Percentiles rank a stretch among this genome's conserved stretches.
Conservation (phyloP, 2,113 vertebrate species). For the Indri indri region DNA sequence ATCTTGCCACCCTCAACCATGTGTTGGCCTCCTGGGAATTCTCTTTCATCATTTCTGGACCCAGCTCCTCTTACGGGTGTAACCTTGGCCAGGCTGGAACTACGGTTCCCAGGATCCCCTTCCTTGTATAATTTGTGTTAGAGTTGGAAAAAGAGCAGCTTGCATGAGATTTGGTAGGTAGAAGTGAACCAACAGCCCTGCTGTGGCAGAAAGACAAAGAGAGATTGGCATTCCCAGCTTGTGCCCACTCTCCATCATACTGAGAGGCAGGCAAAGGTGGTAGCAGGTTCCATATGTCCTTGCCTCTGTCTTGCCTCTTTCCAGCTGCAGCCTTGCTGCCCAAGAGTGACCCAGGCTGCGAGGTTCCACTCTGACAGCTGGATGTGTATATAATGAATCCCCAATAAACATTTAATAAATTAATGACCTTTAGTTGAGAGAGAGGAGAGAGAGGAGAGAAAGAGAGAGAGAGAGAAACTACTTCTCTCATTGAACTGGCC, state of each 20-base stretch:
- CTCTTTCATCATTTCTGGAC: background rate
- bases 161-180: background rate
- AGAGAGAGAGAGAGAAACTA: background rate
- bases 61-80: background rate
- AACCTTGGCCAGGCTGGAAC: background rate
- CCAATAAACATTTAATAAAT: background rate
- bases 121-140: background rate
- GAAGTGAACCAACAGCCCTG: background rate
- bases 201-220: background rate
- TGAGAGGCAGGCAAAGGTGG: background rate
- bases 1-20: background rate
- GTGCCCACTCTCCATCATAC: background rate
- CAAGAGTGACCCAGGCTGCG: background rate
- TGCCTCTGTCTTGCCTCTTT: background rate
- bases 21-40: background rate
- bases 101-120: background rate
- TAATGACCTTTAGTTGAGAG: background rate
- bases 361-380: background rate
- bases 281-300: rapidly evolving
- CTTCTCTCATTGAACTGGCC: background rate
- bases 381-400: background rate
- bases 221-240: background rate
- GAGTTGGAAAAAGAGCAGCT: background rate
- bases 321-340: background rate
- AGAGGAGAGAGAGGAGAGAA: background rate